phyloP scores from a whole-genome alignment of 2,888 invertebrate genomes.

The Agrenia bidenticulata region DNA sequence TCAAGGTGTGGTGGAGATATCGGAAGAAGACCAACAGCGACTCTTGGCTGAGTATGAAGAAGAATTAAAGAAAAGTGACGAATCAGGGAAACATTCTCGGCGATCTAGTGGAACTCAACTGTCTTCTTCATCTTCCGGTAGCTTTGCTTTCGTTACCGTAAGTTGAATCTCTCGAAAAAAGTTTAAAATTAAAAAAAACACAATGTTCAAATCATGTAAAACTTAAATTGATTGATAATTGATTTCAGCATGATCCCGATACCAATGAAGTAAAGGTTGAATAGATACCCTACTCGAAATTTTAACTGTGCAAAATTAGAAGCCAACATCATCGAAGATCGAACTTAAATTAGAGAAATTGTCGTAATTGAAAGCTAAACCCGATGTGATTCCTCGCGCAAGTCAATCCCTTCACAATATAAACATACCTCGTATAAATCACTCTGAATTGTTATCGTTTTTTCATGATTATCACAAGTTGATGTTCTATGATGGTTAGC shows the following conservation, averaged over 20 bases:
- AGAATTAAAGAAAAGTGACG: conserved; percentile 48
- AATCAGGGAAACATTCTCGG: conserved; percentile 49
- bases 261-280: conserved; percentile 49
- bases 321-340: conserved; percentile 24
- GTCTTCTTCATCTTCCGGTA: conserved; percentile 52
- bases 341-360: conserved; percentile 29
- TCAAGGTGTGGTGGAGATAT: conserved; percentile 49
- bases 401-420: conserved; percentile 2
- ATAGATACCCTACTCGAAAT: conserved; percentile 22
- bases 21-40: conserved; percentile 52
- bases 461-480: conserved; percentile 4
- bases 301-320: conserved; percentile 6
- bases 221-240: conserved; percentile 8
- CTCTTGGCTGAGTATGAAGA: conserved; percentile 53
- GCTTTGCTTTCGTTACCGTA: conserved; percentile 52
- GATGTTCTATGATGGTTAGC: not conserved
- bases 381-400: conserved; percentile 26
- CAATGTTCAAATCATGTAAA: no score
- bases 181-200: no score
- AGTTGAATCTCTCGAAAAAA: conserved; percentile 16
- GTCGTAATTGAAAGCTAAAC: conserved; percentile 25
- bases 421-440: not conserved
- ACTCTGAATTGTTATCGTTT: not conserved
- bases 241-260: conserved; percentile 41
- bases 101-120: conserved; percentile 51